Percentiles rank a stretch among this genome's conserved stretches.
phyloP scores from a whole-genome alignment of 2,113 vertebrate species.

The Megaleporinus macrocephalus region DNA sequence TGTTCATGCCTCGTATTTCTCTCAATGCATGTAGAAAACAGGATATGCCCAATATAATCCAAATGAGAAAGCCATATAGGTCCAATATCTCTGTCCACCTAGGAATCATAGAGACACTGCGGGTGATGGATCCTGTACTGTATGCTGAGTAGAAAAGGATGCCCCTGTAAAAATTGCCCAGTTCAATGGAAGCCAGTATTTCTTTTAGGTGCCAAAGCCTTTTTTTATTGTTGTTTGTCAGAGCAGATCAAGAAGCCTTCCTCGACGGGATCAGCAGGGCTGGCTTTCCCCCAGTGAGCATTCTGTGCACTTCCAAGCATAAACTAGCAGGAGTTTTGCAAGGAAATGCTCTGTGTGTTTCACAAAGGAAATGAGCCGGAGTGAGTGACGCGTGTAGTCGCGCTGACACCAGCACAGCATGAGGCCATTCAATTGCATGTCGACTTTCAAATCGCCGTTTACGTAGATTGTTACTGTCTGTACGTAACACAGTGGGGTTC shows the following conservation, averaged over 20 bases:
- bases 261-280: background rate
- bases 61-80: background rate
- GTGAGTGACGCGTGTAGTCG: background rate
- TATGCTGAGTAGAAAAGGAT: background rate
- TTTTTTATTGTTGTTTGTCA: background rate
- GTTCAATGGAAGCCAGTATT: background rate
- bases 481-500: background rate
- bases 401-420: background rate
- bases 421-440: background rate
- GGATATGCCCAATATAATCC: too few relatives aligned
- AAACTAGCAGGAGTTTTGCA: background rate
- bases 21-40: too few relatives aligned
- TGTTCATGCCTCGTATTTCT: too few relatives aligned
- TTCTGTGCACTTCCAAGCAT: background rate
- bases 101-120: background rate
- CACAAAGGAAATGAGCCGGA: background rate
- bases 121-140: background rate
- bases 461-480: background rate
- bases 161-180: constrained; percentile 2
- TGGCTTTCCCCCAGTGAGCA: background rate
- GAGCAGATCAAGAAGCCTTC: background rate
- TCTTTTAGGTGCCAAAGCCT: background rate
- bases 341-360: background rate
- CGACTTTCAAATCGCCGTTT: background rate
- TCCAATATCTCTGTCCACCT: background rate